Evolutionary conservation across 2,797 vertebrate species (phyloP).

Genomic region (Dromococcyx pavoninus): DNA sequence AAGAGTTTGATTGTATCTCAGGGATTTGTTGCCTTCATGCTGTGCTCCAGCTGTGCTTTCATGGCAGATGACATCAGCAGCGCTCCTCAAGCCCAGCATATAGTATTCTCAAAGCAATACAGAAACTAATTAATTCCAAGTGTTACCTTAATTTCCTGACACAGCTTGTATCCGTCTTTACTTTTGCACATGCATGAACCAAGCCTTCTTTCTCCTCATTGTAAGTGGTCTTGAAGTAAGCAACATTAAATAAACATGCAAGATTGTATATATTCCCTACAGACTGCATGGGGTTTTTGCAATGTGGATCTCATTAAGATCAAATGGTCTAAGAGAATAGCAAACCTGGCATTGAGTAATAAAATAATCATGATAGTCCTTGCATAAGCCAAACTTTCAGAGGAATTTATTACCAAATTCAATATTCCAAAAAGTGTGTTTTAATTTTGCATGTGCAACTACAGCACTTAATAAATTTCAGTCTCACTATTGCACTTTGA

Average conservation of each 20-base stretch:
- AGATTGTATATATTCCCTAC: slow-evolving; percentile 21
- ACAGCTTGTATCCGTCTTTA: slow-evolving; percentile 34
- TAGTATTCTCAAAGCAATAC: slow-evolving; percentile 33
- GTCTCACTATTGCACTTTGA: neutral
- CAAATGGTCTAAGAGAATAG: neutral
- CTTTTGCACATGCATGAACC: slow-evolving; percentile 3
- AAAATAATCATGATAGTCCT: neutral
- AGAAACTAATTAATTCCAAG: slow-evolving; percentile 70
- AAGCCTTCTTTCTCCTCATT: slow-evolving; percentile 3
- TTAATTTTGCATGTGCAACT: neutral
- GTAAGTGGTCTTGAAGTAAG: slow-evolving; percentile 32
- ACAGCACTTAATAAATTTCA: neutral
- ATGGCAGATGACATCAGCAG: slow-evolving; percentile 44
- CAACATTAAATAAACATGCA: slow-evolving; percentile 59
- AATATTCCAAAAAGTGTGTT: neutral
- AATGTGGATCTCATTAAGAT: slow-evolving; percentile 47
- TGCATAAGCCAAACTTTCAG: neutral
- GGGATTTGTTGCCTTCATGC: slow-evolving; percentile 8
- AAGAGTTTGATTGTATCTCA: slow-evolving; percentile 14
- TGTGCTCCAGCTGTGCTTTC: slow-evolving; percentile 36
- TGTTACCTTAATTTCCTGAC: slow-evolving; percentile 48
- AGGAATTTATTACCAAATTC: slow-evolving; percentile 12
- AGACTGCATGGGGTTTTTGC: neutral
- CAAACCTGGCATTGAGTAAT: slow-evolving; percentile 17
- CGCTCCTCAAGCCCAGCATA: neutral